Evolutionary conservation across 2,888 invertebrate genomes (phyloP).

Genomic region (Pachymerium ferrugineum): DNA sequence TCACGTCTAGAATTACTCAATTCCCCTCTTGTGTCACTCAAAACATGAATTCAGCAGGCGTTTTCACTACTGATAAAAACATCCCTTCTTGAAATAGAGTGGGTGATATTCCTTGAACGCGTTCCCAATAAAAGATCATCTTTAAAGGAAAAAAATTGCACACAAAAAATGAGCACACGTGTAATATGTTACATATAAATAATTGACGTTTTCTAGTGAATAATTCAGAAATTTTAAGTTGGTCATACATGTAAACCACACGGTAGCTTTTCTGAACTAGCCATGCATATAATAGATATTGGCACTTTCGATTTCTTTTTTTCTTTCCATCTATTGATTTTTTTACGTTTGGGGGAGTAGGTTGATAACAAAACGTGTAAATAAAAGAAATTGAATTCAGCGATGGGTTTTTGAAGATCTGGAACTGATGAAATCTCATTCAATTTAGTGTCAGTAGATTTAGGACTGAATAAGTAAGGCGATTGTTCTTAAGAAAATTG

Average conservation of each 20-base stretch:
- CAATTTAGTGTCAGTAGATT: neutral
- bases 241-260: too few relatives aligned
- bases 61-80: conserved; percentile 12
- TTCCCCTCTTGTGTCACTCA: neutral
- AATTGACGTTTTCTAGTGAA: too few relatives aligned
- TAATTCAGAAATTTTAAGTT: too few relatives aligned
- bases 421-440: neutral
- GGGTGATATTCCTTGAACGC: too few relatives aligned
- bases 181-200: too few relatives aligned
- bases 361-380: neutral
- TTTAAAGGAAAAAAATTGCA: too few relatives aligned
- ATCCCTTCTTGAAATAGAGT: neutral
- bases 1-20: neutral
- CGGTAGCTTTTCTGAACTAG: too few relatives aligned
- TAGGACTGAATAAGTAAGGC: neutral
- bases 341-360: neutral
- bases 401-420: neutral
- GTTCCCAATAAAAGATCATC: too few relatives aligned
- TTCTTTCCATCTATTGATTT: neutral
- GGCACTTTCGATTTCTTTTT: neutral
- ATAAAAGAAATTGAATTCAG: neutral
- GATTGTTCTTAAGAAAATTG: too few relatives aligned
- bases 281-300: neutral
- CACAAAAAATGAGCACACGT: too few relatives aligned
- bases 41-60: neutral